These are phyloP conservation scores for Agriopis aurantiaria DNA, from an alignment of 2,888 invertebrate genomes.

Conservation along the genomic window DNA sequence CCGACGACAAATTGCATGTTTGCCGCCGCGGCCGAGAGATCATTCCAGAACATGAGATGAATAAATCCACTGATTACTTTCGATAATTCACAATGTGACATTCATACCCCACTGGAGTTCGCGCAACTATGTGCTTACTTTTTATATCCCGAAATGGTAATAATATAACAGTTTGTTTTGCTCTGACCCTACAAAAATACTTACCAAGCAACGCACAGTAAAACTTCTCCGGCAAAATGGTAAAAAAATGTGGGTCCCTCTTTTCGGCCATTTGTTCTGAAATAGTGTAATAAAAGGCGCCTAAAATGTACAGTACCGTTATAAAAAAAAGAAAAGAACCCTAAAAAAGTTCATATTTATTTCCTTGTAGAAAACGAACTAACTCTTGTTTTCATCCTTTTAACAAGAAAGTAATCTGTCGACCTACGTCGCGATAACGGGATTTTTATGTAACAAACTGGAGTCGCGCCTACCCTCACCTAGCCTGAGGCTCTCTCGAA, in stretches of 20 bases:
- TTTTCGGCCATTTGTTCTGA: conserved; percentile 46
- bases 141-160: conserved; percentile 18
- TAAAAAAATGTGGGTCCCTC: conserved; percentile 49
- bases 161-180: conserved; percentile 40
- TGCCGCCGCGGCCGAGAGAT: conserved; percentile 78
- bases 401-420: conserved; percentile 86
- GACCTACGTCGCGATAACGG: conserved; percentile 83
- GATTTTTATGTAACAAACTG: conserved; percentile 85
- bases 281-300: conserved; percentile 59
- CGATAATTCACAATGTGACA: conserved; percentile 37
- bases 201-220: conserved; percentile 45
- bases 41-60: conserved; percentile 71
- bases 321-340: conserved; percentile 63
- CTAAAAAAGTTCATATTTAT: conserved; percentile 77
- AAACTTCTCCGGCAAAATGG: conserved; percentile 48
- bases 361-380: conserved; percentile 78
- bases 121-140: conserved; percentile 11
- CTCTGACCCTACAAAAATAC: conserved; percentile 42
- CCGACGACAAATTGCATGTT: conserved; percentile 85
- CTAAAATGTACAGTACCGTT: conserved; percentile 65
- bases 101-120: conserved; percentile 2
- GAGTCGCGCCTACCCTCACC: conserved; percentile 84
- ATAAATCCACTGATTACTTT: conserved; percentile 71
- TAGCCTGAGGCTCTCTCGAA: conserved; percentile 80
- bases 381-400: conserved; percentile 84